Base-by-base conservation (phyloP, 2,888 invertebrate species). In the Eudiplozoon nipponicum region DNA sequence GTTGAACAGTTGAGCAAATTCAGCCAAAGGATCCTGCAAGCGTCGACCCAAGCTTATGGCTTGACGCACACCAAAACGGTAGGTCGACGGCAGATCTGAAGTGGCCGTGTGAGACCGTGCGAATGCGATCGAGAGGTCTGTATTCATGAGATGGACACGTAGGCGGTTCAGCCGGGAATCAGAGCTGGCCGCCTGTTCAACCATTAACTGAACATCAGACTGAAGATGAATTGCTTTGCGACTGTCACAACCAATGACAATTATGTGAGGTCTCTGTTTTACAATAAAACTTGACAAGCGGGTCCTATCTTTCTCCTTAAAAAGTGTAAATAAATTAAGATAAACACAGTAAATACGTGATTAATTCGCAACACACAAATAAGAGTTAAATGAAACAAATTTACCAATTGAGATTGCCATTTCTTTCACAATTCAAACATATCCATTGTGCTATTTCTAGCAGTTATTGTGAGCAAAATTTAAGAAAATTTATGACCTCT, bases 1-100 rank as follows among this genome's bases (percentile, higher is more conserved):
- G 3, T 80, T 81, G 56, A 84, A 90, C 0, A 94, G 63, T 53
- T 90, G 86, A 1, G 81, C 75, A 56, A 77, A 84, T 57, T 94
- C 94, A 45, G 84, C 69, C 0, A 94, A 62, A 0, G 94, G 90
- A 61, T 94, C 94, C 59, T 90, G 81, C 31, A 31, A 4, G 43
- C 76, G 66, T 18, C 94, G 67, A 0, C 77, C 86, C 44, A 90
- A 61, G 1, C 84, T 86, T 39, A 86, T 70, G 0, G 90, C 81
- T 60, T 90, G 77, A 1, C 81, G 67, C 2, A 90, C 61, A 11
- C 81, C 62, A 34, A 71, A 69, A 0, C 90, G 90, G 59, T 81
- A 86, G 52, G 86, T 84, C 5, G 13, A 5, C 45, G 77, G 66
- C 55, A 81, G 81, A 54, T 86, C 84, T 23, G 68, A 57, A 64